phyloP scores from a whole-genome alignment of 2,797 vertebrate species.

The Poecilia gillii region DNA sequence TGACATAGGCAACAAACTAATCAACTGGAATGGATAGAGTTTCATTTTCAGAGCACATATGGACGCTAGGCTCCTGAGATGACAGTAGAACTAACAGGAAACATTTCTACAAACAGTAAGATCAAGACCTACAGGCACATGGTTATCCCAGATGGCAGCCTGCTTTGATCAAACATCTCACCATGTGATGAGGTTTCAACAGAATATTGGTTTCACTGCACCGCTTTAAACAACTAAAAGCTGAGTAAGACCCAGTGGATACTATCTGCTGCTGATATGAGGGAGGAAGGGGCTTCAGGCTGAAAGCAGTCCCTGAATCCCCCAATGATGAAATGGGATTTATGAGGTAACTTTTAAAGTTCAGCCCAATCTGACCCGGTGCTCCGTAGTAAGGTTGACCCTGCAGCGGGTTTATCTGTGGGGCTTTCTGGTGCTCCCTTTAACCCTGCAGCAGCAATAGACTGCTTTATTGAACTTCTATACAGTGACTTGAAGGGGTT shows the following conservation, averaged over 20 bases:
- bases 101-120: not conserved
- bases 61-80: not conserved
- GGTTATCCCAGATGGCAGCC: slow-evolving; percentile 7
- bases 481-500: not conserved
- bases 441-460: not conserved
- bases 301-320: slow-evolving; percentile 26
- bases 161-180: slow-evolving; percentile 21
- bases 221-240: slow-evolving; percentile 4
- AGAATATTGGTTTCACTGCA: slow-evolving; percentile 15
- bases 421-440: not conserved
- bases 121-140: slow-evolving; percentile 6
- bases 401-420: slow-evolving; percentile 35
- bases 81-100: not conserved
- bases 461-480: not conserved
- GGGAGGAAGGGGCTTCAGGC: not conserved
- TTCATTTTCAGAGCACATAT: not conserved
- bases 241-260: slow-evolving; percentile 8
- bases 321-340: slow-evolving; percentile 35
- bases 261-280: slow-evolving; percentile 28
- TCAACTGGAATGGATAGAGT: not conserved
- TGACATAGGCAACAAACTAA: not conserved
- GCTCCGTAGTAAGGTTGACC: not conserved
- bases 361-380: not conserved
- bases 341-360: slow-evolving; percentile 21
- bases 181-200: slow-evolving; percentile 6